A percentile compares a stretch with the other conserved stretches of the same genome.
Conservation (phyloP, 2,797 vertebrate species). For the Syngnathus rostellatus region DNA sequence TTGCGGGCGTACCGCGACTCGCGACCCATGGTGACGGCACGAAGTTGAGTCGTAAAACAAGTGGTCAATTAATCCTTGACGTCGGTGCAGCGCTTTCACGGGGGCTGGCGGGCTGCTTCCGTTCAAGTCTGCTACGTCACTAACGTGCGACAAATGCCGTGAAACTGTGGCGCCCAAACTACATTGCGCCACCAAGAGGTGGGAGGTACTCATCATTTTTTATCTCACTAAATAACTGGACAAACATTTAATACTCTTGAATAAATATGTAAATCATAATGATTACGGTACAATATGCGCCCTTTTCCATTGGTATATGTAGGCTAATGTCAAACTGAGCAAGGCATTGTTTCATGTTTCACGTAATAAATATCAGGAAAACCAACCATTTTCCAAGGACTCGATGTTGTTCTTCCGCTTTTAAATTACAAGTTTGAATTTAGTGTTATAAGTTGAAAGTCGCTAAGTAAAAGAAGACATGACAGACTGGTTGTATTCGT, state of each 20-base stretch:
- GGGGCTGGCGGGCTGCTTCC: slow-evolving; percentile 16
- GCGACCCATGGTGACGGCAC: slow-evolving; percentile 53
- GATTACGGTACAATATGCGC: no score
- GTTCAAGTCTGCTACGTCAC: not conserved
- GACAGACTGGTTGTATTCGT: slow-evolving; percentile 45
- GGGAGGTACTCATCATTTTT: slow-evolving; percentile 28
- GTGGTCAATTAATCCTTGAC: not conserved
- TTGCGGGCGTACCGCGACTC: slow-evolving; percentile 62
- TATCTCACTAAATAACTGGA: no score
- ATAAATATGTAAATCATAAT: no score
- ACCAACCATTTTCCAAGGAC: no score
- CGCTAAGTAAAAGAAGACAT: not conserved
- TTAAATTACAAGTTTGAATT: not conserved
- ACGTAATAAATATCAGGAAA: no score
- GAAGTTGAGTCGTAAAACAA: not conserved
- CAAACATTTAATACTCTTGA: no score
- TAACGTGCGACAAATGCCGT: not conserved
- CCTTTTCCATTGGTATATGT: no score
- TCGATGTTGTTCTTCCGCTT: no score
- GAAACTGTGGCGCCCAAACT: not conserved
- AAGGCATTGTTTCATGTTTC: no score
- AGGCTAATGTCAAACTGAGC: no score
- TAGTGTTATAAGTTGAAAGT: not conserved
- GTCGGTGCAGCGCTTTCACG: slow-evolving; percentile 1
- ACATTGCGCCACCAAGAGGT: slow-evolving; percentile 28